These are phyloP conservation scores for Linnaemya tessellans DNA, from an alignment of 2,888 invertebrate genomes.

Conservation along the genomic window DNA sequence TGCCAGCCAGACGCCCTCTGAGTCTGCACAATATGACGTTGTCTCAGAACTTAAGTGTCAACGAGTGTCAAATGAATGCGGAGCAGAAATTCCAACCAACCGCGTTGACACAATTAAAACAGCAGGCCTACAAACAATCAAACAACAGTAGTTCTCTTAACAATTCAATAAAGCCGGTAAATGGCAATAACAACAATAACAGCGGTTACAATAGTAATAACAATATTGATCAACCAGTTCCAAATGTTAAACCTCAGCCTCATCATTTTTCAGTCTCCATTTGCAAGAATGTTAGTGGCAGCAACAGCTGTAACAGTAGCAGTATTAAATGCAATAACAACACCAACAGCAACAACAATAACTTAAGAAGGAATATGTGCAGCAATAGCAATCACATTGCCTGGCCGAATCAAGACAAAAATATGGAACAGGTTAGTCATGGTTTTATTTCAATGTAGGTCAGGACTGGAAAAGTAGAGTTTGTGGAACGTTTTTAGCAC, in stretches of 20 bases:
- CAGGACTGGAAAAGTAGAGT: constrained; percentile 2
- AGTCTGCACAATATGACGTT: constrained; percentile 51
- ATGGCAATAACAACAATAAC: constrained; percentile 53
- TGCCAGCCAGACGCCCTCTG: constrained; percentile 77
- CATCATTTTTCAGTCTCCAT: constrained; percentile 43
- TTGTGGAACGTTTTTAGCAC: neutral
- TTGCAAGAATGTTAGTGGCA: constrained; percentile 7
- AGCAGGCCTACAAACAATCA: constrained; percentile 54
- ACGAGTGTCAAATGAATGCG: constrained; percentile 47
- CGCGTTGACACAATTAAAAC: constrained; percentile 59
- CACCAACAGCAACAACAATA: constrained; percentile 37
- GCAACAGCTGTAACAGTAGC: constrained; percentile 57
- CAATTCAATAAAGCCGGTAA: constrained; percentile 59
- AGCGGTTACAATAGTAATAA: constrained; percentile 62
- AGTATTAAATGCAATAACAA: constrained; percentile 59
- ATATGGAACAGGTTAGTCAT: constrained; percentile 78
- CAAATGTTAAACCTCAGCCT: constrained; percentile 59
- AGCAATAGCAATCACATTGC: constrained; percentile 68
- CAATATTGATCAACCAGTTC: constrained; percentile 20
- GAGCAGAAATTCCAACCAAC: constrained; percentile 59
- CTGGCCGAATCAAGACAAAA: constrained; percentile 73
- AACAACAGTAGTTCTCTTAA: constrained; percentile 51
- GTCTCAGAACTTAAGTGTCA: constrained; percentile 49
- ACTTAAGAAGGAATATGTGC: constrained; percentile 59
- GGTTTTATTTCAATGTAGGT: constrained; percentile 74